Percentiles rank a stretch among this genome's conserved stretches.
phyloP scores from a whole-genome alignment of 2,797 vertebrate species.

The Bufotes viridis region DNA sequence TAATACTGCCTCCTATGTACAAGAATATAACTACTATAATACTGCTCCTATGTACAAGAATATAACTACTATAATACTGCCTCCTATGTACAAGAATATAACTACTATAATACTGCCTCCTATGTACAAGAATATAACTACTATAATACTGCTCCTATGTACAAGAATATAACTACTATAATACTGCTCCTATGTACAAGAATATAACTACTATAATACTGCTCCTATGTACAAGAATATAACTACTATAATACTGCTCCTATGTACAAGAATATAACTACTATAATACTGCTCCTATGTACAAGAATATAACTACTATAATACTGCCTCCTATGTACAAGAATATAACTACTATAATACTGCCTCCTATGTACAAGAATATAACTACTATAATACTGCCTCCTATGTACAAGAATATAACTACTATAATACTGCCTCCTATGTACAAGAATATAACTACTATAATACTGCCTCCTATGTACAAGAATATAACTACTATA shows the following conservation, averaged over 20 bases:
- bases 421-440: background rate
- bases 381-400: slow-evolving; percentile 2
- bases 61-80: slow-evolving; percentile 5
- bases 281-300: background rate
- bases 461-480: slow-evolving; percentile 12
- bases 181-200: background rate
- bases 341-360: slow-evolving; percentile 1
- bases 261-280: background rate
- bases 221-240: background rate
- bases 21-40: background rate
- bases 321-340: slow-evolving; percentile 11
- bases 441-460: slow-evolving; percentile 12
- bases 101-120: background rate
- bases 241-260: background rate
- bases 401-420: slow-evolving; percentile 6
- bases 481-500: slow-evolving; percentile 4
- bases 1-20: background rate
- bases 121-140: background rate
- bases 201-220: background rate
- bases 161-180: slow-evolving; percentile 4
- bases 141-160: background rate
- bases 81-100: background rate
- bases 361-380: background rate
- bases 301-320: slow-evolving; percentile 7
- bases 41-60: background rate